Percentiles rank a stretch among this genome's conserved stretches.
These are phyloP conservation scores for Microtus richardsoni DNA, from an alignment of 2,113 vertebrate species.

Conservation along the genomic window DNA sequence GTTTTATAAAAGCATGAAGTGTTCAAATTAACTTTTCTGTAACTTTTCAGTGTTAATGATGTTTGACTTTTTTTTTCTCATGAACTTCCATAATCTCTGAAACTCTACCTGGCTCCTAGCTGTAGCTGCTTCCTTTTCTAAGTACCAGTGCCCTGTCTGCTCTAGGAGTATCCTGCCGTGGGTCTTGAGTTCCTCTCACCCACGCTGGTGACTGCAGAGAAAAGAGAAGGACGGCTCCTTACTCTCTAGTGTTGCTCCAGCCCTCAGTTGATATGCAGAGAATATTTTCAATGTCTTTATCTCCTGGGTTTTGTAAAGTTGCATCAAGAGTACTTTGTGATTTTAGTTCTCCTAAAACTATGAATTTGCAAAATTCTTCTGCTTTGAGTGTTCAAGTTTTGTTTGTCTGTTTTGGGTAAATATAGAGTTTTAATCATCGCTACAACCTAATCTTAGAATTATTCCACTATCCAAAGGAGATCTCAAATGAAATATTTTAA, in stretches of 20 bases:
- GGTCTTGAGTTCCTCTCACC: neutral
- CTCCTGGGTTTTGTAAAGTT: constrained; percentile 7
- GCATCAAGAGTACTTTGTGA: constrained; percentile 12
- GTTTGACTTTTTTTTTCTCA: constrained; percentile 18
- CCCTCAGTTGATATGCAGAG: neutral
- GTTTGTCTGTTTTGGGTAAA: neutral
- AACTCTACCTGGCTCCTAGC: neutral
- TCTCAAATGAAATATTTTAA: constrained; percentile 27
- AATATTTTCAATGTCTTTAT: neutral
- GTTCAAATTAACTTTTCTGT: constrained; percentile 39
- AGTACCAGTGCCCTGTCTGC: neutral
- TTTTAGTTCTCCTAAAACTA: constrained; percentile 8
- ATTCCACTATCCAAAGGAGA: neutral
- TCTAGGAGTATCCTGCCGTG: neutral
- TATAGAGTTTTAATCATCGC: neutral
- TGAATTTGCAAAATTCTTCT: neutral
- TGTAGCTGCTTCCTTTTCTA: neutral
- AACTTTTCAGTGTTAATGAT: neutral
- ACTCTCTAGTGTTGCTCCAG: neutral
- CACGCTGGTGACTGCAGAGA: too few relatives aligned
- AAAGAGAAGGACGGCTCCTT: neutral
- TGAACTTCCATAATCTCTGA: constrained; percentile 3
- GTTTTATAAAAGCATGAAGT: constrained; percentile 11
- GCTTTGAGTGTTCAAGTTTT: neutral
- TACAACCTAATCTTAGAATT: neutral